Percentiles rank a stretch among this genome's conserved stretches.
Evolutionary conservation across 2,888 invertebrate genomes (phyloP).

Genomic region (Phaedon cochleariae): DNA sequence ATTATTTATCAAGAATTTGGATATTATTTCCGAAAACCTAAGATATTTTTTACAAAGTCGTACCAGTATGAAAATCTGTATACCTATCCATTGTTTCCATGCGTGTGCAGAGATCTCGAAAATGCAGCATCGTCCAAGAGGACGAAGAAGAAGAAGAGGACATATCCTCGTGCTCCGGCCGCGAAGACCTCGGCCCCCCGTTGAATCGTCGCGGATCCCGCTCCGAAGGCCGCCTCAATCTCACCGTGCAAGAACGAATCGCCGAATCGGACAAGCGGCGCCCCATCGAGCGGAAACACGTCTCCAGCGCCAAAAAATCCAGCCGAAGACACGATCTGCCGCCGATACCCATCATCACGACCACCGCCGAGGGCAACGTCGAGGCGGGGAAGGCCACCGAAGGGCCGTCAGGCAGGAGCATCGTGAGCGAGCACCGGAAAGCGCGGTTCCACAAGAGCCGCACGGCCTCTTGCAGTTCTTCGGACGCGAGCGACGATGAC

Average conservation of each 20-base stretch:
- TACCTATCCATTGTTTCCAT: background rate
- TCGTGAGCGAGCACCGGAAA: background rate
- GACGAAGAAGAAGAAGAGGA: conserved; percentile 94
- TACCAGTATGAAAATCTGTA: no score
- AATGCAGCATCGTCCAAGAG: conserved; percentile 91
- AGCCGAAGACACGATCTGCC: conserved; percentile 48
- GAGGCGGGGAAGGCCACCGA: no score
- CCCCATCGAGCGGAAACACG: conserved; percentile 46
- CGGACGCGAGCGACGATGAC: conserved; percentile 91
- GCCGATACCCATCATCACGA: conserved; percentile 63
- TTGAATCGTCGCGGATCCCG: conserved; percentile 77
- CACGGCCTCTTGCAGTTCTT: conserved; percentile 92
- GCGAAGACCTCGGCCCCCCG: conserved; percentile 67
- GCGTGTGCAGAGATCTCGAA: conserved; percentile 71
- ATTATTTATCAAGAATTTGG: no score
- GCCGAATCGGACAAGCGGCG: conserved; percentile 67
- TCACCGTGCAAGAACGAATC: conserved; percentile 71
- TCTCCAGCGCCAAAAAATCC: conserved; percentile 18
- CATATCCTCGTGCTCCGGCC: conserved; percentile 66
- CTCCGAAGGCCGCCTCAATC: conserved; percentile 81
- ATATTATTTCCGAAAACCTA: no score
- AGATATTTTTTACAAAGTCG: no score
- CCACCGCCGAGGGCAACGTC: conserved; percentile 42
- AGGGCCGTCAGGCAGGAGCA: conserved; percentile 45
- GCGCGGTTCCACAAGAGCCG: no score